A percentile compares a stretch with the other conserved stretches of the same genome.
Evolutionary conservation across 2,113 vertebrate genomes (phyloP).

Genomic region (Alaudala cheleensis): DNA sequence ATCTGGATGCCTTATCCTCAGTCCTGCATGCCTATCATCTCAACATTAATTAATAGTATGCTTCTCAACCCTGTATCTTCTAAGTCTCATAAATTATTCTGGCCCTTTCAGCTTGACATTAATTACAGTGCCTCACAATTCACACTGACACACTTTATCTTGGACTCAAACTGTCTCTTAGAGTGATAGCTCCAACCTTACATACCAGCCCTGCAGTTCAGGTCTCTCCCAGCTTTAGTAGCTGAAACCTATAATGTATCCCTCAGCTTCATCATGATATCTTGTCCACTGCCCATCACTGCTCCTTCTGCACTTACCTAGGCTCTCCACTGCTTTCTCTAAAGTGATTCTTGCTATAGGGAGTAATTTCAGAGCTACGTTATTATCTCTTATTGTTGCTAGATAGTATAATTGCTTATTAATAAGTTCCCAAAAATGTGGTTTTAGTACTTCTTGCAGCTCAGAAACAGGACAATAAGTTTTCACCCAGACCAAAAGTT

Average conservation of each 20-base stretch:
- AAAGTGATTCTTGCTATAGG: too few relatives aligned
- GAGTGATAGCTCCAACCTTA: neutral
- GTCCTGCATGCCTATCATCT: neutral
- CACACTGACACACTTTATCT: neutral
- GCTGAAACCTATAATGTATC: neutral
- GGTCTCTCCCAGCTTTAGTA: neutral
- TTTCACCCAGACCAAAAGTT: too few relatives aligned
- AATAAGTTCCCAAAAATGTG: too few relatives aligned
- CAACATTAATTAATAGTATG: neutral
- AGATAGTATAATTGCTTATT: too few relatives aligned
- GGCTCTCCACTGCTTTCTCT: neutral
- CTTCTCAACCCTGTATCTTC: neutral
- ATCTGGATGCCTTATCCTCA: neutral
- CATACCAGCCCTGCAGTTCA: neutral
- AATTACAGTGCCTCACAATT: slow-evolving; percentile 17
- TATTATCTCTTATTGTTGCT: too few relatives aligned
- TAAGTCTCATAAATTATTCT: slow-evolving; percentile 11
- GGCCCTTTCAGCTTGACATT: slow-evolving; percentile 4
- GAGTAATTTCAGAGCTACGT: too few relatives aligned
- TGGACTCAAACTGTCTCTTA: neutral
- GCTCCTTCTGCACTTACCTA: neutral
- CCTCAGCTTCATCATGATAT: neutral
- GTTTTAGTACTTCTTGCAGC: too few relatives aligned
- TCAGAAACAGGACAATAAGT: too few relatives aligned
- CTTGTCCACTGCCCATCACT: neutral